Base-by-base conservation (phyloP, 2,113 vertebrate species). In the Vombatus ursinus region DNA sequence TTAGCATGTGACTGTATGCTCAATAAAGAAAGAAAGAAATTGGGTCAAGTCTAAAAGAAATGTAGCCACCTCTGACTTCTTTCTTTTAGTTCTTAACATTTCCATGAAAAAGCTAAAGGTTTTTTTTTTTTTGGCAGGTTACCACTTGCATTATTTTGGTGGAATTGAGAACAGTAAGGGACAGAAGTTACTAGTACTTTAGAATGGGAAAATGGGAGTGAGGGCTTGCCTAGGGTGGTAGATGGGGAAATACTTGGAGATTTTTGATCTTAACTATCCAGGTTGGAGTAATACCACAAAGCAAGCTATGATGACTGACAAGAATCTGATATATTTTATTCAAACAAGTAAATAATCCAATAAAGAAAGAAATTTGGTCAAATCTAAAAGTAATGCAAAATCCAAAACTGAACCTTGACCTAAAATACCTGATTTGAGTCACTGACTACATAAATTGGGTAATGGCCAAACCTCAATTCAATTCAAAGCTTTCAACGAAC, bases 21-120 rank as follows among this genome's bases (percentile, higher is more conserved):
- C 19, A 96, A 94, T 44, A 96, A 95, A 93, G 92, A 95, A 93
- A 47, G 52, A 96, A 93, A 50, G 54, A 96, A 97, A 97, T 93
- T 97, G 61, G 53, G 92, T 97, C 95, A 96, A 93, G 50, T 23
- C 12, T 92, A 91, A 96, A 92, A 90, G 28, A 84, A 91, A 61
- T 84, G 94, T 95, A 91, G 95, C 61, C 52, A 91, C 7, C 5
- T 94, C 44, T 92, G 61, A 94, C 47, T 90, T 19, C 6, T 91
- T 90, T 95, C 26, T 89, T n/a, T 91, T 96, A 89, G 47, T 1
- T 28, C 8, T 90, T 96, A 90, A 90, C 11, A 25, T 95, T 90
- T 96, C 93, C 11, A 52, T 92, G 22, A 89, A 53, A 93, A 77
- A 94, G 89, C 44, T 94, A n/a, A 91, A 23, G 31, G 8, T 61